Evolutionary conservation across 1,140 invertebrate species (phyloP).

Genomic region (Tetramorium simillimum): DNA sequence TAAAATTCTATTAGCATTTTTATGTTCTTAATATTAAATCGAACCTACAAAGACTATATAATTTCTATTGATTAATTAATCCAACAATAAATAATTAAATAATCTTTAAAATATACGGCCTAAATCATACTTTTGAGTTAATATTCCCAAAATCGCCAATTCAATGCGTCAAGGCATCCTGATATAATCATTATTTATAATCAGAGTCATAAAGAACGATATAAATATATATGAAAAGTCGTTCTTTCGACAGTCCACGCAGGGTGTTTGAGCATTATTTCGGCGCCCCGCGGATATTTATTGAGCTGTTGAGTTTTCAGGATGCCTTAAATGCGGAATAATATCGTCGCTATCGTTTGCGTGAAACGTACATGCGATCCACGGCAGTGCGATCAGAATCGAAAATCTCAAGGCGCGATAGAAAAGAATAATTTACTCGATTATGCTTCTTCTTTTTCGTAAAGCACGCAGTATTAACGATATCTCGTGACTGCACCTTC

Average conservation of each 20-base stretch:
- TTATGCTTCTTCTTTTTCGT: conserved; percentile 21
- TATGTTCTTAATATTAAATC: not conserved
- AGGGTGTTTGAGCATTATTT: conserved; percentile 38
- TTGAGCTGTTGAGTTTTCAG: conserved; percentile 53
- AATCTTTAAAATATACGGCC: not conserved
- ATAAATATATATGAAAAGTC: conserved; percentile 33
- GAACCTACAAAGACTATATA: not conserved
- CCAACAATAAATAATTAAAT: not conserved
- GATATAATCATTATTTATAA: conserved; percentile 34
- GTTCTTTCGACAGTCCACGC: not conserved
- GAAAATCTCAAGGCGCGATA: conserved; percentile 37
- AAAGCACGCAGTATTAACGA: conserved; percentile 47
- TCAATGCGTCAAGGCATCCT: conserved; percentile 19
- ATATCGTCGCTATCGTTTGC: not conserved
- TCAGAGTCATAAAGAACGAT: conserved; percentile 32
- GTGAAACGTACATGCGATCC: not conserved
- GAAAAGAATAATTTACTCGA: conserved; percentile 69
- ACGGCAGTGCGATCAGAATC: not conserved
- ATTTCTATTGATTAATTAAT: not conserved
- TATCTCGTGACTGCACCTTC: conserved; percentile 72
- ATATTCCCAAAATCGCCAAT: conserved; percentile 27
- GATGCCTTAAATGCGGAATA: conserved; percentile 73
- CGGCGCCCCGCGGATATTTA: not conserved
- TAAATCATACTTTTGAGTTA: not conserved
- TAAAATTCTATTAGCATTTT: not conserved